Conservation (phyloP, 2,797 vertebrate species). For the Spheniscus humboldti region DNA sequence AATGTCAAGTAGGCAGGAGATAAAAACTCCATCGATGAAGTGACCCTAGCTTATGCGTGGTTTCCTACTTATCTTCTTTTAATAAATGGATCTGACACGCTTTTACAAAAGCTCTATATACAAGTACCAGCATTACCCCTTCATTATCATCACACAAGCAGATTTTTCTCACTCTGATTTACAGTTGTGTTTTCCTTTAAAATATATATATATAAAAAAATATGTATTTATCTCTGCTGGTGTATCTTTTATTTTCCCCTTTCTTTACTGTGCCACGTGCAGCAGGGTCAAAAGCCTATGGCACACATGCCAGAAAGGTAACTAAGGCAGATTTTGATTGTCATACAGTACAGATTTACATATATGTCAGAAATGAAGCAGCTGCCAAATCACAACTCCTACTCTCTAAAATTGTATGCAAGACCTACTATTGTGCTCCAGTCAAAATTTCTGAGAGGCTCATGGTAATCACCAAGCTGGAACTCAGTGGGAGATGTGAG, state of each 20-base stretch:
- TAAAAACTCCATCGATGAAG: neutral
- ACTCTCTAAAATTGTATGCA: neutral
- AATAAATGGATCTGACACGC: neutral
- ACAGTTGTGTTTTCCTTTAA: neutral
- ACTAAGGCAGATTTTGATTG: neutral
- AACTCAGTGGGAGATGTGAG: neutral
- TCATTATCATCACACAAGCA: neutral
- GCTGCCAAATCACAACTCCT: slow-evolving; percentile 40
- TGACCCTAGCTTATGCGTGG: neutral
- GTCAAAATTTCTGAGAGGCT: neutral
- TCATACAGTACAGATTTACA: neutral
- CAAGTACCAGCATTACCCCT: neutral
- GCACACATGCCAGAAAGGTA: neutral
- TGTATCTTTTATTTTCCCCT: neutral
- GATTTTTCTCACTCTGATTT: neutral
- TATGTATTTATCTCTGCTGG: neutral
- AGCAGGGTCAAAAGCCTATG: neutral
- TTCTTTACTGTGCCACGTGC: neutral
- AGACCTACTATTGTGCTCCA: slow-evolving; percentile 6
- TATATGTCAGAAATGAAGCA: neutral
- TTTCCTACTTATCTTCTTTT: neutral
- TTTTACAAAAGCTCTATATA: neutral
- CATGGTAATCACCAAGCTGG: neutral
- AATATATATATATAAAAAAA: neutral
- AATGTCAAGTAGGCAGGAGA: neutral